Base-by-base conservation (phyloP, 2,888 invertebrate species). In the Phortica okadai region DNA sequence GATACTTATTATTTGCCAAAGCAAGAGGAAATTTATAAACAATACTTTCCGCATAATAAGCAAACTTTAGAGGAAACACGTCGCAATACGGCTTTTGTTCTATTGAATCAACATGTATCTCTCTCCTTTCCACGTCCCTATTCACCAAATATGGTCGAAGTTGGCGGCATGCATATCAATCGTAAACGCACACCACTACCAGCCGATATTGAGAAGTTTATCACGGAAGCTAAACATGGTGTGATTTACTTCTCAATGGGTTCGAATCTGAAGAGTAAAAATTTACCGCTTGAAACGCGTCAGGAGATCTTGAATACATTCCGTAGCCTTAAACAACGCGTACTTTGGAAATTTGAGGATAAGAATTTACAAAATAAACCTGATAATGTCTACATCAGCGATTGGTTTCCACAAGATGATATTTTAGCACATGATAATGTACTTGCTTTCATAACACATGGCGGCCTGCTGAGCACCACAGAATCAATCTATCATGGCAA, bases 241-340 rank as follows among this genome's bases (percentile, higher is more conserved):
- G 92, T 90, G 3, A 89, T 93, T 25, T 92, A 92, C 79, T 92
- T 93, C 77, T 92, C 92, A 0, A 89, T 93, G 90, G 93, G 93
- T 14, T 90, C 91, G 1, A 91, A 90, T 74, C 33, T 92, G 4
- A 88, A 84, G 73, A 88, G 90, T 67, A 87, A 83, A 73, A 74
- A 78, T 62, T 74, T 92, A 33, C 89, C 89, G 0, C 3, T 67
- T 2, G 83, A 86, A 2, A 91, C 89, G 67, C 86, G 84, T 0
- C 62, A 83, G 33, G 86, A 80, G 0, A 75, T 91, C 6, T 77
- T 91, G 0, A 81, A 82, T 1, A 82, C 89, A 0, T 89, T 90
- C 16, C 77, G 82, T 4, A 81, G 82, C 41, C 78, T 91, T 0
- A 90, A 91, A 66, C 92, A 92, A 77, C 89, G 90, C 5, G 91